Percentiles rank a stretch among this genome's conserved stretches.
These are phyloP conservation scores for Sycobia sp. DNA, from an alignment of 1,140 invertebrate genomes.

Conservation along the genomic window DNA sequence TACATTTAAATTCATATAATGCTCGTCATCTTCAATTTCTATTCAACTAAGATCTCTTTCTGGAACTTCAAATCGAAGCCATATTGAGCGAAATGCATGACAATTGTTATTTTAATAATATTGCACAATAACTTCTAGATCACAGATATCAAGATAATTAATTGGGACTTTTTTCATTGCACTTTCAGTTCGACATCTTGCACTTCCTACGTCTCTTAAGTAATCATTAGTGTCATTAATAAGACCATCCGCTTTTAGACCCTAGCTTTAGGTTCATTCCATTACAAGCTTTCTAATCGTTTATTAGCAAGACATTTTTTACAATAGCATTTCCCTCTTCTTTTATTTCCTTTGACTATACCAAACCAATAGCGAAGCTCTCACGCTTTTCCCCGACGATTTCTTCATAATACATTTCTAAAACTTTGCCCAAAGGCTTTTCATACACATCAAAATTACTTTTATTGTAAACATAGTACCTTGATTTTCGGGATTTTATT, in stretches of 20 bases:
- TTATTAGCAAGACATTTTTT: constrained; percentile 70
- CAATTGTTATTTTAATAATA: constrained; percentile 25
- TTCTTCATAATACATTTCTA: constrained; percentile 96
- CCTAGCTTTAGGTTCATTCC: constrained; percentile 72
- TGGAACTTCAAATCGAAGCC: constrained; percentile 57
- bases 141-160: constrained; percentile 61
- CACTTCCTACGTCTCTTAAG: constrained; percentile 62
- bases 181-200: constrained; percentile 55
- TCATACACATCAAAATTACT: constrained; percentile 84
- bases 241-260: constrained; percentile 68
- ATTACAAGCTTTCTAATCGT: constrained; percentile 73
- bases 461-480: constrained; percentile 87
- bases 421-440: constrained; percentile 69
- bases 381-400: constrained; percentile 80
- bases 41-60: constrained; percentile 66
- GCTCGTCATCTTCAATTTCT: constrained; percentile 77
- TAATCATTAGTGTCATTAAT: constrained; percentile 51
- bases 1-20: constrained; percentile 74
- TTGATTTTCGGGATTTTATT: constrained; percentile 81
- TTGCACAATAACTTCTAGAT: constrained; percentile 59
- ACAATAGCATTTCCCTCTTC: constrained; percentile 60
- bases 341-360: constrained; percentile 58
- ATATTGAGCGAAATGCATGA: no score
- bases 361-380: constrained; percentile 80
- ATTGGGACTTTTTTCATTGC: constrained; percentile 49